phyloP scores from a whole-genome alignment of 2,113 vertebrate species.

The Athene noctua region DNA sequence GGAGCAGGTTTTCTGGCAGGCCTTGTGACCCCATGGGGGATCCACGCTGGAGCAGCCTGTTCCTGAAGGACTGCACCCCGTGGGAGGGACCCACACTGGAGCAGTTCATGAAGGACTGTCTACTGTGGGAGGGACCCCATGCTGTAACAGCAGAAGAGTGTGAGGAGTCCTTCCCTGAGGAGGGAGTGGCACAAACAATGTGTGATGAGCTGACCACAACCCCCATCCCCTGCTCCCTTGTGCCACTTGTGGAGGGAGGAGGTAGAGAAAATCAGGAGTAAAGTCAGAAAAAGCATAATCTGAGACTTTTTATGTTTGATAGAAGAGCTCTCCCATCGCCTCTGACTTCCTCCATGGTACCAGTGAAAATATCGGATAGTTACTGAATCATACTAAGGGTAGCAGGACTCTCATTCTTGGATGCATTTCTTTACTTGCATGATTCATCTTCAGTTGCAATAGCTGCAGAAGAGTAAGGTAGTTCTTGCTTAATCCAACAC shows the following conservation, averaged over 20 bases:
- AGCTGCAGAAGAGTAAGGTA: not conserved
- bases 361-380: not conserved
- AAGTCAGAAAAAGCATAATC: not conserved
- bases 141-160: not conserved
- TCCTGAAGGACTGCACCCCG: not conserved
- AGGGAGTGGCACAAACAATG: not conserved
- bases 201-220: not conserved
- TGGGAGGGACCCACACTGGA: not conserved
- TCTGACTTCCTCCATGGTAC: not conserved
- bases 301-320: not conserved
- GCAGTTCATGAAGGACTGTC: not conserved
- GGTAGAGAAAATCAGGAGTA: too few species aligned
- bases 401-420: not conserved
- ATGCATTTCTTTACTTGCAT: not conserved
- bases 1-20: not conserved
- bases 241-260: accelerated
- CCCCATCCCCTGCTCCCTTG: not conserved
- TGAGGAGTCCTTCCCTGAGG: not conserved
- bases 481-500: not conserved
- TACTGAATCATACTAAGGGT: not conserved
- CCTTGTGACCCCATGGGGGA: accelerated
- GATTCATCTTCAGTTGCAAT: not conserved
- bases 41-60: not conserved
- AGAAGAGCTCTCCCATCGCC: not conserved
- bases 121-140: not conserved